A percentile compares a stretch with the other conserved stretches of the same genome.
Conservation (phyloP, 1,140 invertebrate species). For the Musca domestica region DNA sequence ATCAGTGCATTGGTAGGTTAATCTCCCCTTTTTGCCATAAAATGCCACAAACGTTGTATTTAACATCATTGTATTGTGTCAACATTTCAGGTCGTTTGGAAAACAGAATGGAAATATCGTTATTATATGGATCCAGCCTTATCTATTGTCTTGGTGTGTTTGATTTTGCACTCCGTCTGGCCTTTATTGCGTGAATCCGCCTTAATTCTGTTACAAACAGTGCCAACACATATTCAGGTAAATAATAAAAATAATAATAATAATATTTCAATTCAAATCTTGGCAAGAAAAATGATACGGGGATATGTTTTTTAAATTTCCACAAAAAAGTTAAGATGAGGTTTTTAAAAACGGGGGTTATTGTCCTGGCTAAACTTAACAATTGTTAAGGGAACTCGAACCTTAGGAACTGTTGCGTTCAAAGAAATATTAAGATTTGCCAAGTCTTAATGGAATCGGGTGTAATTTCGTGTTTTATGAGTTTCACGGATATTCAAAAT, state of each 20-base stretch:
- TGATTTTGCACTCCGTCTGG: conserved; percentile 83
- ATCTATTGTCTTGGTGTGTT: conserved; percentile 76
- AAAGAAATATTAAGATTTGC: no score
- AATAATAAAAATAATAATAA: conserved; percentile 29
- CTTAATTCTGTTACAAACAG: conserved; percentile 85
- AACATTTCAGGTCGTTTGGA: conserved; percentile 68
- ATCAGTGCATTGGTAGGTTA: conserved; percentile 73
- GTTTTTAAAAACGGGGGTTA: no score
- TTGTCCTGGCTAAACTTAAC: no score
- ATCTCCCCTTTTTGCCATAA: background rate
- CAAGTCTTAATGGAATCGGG: no score
- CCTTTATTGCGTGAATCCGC: conserved; percentile 83
- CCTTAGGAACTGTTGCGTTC: no score
- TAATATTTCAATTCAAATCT: background rate
- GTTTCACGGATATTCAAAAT: no score
- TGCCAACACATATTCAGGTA: conserved; percentile 87
- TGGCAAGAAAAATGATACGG: no score
- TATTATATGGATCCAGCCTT: conserved; percentile 92
- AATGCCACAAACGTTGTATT: background rate
- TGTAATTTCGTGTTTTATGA: no score
- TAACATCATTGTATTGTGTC: background rate
- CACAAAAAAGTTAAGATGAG: no score
- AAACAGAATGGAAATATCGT: conserved; percentile 78
- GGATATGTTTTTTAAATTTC: no score
- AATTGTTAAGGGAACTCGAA: no score